Evolutionary conservation across 2,797 vertebrate species (phyloP).

Genomic region (Choloepus didactylus): DNA sequence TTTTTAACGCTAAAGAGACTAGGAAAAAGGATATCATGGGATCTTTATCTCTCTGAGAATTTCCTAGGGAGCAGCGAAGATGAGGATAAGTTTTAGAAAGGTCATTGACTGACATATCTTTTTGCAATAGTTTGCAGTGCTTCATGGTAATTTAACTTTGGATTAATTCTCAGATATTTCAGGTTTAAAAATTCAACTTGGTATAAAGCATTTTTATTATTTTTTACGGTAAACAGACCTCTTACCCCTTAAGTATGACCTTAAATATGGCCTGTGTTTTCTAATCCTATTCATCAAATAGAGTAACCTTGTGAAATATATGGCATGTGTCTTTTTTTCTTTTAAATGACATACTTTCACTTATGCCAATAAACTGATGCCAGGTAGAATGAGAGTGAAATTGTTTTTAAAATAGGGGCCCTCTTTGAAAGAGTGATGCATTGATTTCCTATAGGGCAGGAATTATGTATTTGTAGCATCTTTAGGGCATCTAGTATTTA

Average conservation of each 20-base stretch:
- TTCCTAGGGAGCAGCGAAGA: not conserved
- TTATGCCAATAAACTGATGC: not conserved
- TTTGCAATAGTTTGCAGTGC: not conserved
- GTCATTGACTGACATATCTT: not conserved
- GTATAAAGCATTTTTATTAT: not conserved
- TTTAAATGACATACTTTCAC: slow-evolving; percentile 1
- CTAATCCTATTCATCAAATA: not conserved
- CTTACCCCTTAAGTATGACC: not conserved
- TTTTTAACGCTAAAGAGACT: not conserved
- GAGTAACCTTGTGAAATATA: not conserved
- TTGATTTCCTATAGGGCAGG: not conserved
- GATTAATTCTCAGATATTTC: not conserved
- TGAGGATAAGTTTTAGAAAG: slow-evolving; percentile 31
- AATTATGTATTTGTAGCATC: not conserved
- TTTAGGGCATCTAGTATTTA: not conserved
- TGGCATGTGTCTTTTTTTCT: not conserved
- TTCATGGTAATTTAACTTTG: not conserved
- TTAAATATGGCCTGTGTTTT: slow-evolving; percentile 31
- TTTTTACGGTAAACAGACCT: not conserved
- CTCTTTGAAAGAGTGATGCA: not conserved
- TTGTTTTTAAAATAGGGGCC: not conserved
- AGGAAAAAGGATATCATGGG: not conserved
- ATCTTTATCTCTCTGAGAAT: not conserved
- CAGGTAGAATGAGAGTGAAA: not conserved
- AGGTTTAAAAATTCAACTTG: slow-evolving; percentile 20